A percentile compares a stretch with the other conserved stretches of the same genome.
phyloP scores from a whole-genome alignment of 2,888 invertebrate species.

The Desoria tigrina region DNA sequence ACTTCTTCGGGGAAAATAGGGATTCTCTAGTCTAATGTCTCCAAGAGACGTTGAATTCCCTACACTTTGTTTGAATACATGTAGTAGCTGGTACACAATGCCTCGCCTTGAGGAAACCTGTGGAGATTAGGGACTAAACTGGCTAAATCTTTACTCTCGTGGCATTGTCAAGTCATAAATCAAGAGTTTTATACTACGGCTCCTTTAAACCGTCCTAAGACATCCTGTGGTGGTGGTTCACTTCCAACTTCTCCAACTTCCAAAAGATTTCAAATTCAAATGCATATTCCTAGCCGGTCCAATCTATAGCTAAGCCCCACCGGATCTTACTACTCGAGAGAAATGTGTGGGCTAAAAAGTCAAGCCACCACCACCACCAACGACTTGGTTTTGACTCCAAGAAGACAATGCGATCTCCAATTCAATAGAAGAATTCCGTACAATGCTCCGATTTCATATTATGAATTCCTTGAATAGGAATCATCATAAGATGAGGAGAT shows the following conservation, averaged over 20 bases:
- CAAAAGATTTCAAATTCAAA: no score
- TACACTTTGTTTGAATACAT: no score
- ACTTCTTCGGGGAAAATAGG: no score
- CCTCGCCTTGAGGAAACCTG: neutral
- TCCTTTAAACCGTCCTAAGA: slow-evolving; percentile 1
- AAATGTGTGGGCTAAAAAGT: no score
- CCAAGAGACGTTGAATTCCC: no score
- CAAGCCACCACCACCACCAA: no score
- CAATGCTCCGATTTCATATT: slow-evolving; percentile 1
- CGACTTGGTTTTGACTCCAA: neutral
- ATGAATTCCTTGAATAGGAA: neutral
- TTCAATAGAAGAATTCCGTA: neutral
- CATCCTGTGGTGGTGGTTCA: slow-evolving; percentile 1
- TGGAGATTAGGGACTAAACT: slow-evolving; percentile 11
- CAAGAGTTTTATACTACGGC: slow-evolving; percentile 13
- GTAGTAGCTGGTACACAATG: no score
- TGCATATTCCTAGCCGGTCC: no score
- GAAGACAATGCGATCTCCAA: neutral
- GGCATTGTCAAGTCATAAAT: slow-evolving; percentile 20
- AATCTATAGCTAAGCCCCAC: no score
- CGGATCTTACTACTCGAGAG: no score
- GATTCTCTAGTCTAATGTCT: no score
- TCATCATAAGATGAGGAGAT: neutral
- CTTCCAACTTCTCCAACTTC: neutral
- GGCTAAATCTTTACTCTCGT: slow-evolving; percentile 12